Base-by-base conservation (phyloP, 2,113 vertebrate genomes). In the Alces alces region DNA sequence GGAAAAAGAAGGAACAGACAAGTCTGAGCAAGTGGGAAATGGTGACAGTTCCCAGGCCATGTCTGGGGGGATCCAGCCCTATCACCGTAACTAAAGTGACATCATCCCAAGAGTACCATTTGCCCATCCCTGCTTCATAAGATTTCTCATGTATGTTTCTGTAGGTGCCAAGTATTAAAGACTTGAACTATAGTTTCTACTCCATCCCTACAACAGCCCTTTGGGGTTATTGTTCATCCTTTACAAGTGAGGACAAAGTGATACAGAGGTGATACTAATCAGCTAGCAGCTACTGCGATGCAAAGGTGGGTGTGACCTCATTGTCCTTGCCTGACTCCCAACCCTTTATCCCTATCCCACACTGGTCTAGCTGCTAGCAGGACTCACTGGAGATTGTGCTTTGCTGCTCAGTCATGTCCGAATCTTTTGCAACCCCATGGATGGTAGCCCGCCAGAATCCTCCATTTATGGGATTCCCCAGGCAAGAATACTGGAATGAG, bases 321-420 rank as follows among this genome's bases (percentile, higher is more conserved):
- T 5, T 2, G 19, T 25, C 28, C 73, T 12, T 8, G 6, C 0
- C 2, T 1, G 61, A 23, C 30, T 6, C n/a, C 25, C 1, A 2
- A 8, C 57, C 58, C 43, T 19, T 23, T 25, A 16, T 30, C 27
- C 12, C 0, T 0, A 0, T 0, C 2, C 5, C 82, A 3, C 1
- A 1, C 52, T 11, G 3, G 13, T 6, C 2, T 0, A 39, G 70
- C 21, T 2, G 50, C 47, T 6, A 36, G 54, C 27, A 10, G 10
- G 0, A 9, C 16, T 52, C 60, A 1, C 1, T 23, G 66, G 36
- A 57, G 82, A 33, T 8, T 0, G 3, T 9, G 0, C 19, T 39
- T 39, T 23, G n/a, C 66, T 70, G 10, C 66, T 23, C 64, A 39
- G 66, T 23, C 0, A 0, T 23, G 19, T 39, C n/a, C 5, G 5